A percentile compares a stretch with the other conserved stretches of the same genome.
phyloP scores from a whole-genome alignment of 1,140 invertebrate genomes.

The Lethrus apterus region DNA sequence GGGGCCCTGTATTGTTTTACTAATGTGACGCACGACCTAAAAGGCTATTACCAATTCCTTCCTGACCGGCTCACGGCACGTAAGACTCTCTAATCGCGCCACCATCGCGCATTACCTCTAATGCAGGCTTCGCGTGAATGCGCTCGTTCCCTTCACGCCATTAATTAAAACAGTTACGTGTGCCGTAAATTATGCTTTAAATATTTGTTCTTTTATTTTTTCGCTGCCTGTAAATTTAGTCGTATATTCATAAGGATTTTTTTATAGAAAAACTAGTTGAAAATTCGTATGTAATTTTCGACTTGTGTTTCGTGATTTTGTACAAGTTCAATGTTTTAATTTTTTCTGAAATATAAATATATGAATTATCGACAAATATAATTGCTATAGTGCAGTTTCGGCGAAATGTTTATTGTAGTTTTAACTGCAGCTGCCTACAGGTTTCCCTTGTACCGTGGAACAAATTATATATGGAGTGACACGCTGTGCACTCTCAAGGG shows the following conservation, averaged over 20 bases:
- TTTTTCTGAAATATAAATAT: background rate
- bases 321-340: background rate
- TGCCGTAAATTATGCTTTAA: slow-evolving; percentile 25
- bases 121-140: slow-evolving; percentile 28
- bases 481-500: too few species aligned
- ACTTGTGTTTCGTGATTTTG: too few species aligned
- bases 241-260: too few species aligned
- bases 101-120: slow-evolving; percentile 30
- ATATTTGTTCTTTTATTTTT: slow-evolving; percentile 19
- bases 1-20: slow-evolving; percentile 14
- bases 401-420: too few species aligned
- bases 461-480: too few species aligned
- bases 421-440: too few species aligned
- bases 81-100: slow-evolving; percentile 27
- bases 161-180: slow-evolving; percentile 30
- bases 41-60: slow-evolving; percentile 22
- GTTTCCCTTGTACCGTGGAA: too few species aligned
- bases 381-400: too few species aligned
- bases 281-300: too few species aligned
- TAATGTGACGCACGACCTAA: slow-evolving; percentile 19
- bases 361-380: too few species aligned
- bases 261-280: too few species aligned
- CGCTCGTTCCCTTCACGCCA: slow-evolving; percentile 24
- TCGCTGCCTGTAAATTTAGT: slow-evolving; percentile 9
- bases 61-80: slow-evolving; percentile 18